A percentile compares a stretch with the other conserved stretches of the same genome.
Evolutionary conservation across 1,140 invertebrate species (phyloP).

Genomic region (Coelopa frigida): DNA sequence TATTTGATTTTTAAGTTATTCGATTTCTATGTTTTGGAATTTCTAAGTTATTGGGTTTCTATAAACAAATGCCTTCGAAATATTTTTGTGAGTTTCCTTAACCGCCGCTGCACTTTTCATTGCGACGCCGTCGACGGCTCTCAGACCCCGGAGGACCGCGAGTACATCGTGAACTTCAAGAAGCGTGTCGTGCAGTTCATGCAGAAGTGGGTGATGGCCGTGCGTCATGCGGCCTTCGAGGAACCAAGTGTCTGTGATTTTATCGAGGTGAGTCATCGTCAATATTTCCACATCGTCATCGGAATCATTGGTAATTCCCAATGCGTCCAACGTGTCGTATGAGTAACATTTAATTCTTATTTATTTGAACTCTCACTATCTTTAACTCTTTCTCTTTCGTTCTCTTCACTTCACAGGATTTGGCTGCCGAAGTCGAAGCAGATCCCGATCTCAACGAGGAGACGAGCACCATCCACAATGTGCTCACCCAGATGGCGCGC

Average conservation of each 20-base stretch:
- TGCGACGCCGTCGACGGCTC: conserved; percentile 37
- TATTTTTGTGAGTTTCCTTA: too few species aligned
- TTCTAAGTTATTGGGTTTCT: too few species aligned
- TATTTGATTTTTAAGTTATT: too few species aligned
- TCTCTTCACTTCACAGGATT: conserved; percentile 48
- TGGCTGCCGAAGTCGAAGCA: conserved; percentile 60
- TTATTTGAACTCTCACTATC: not conserved
- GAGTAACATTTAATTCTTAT: not conserved
- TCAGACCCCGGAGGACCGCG: conserved; percentile 53
- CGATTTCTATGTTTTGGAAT: too few species aligned
- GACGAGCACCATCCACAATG: conserved; percentile 59
- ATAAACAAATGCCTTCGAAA: too few species aligned
- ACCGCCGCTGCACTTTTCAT: conserved; percentile 43
- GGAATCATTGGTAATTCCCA: not conserved
- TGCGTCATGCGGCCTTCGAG: conserved; percentile 67
- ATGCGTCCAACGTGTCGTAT: not conserved
- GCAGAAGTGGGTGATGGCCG: conserved; percentile 66
- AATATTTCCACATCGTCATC: not conserved
- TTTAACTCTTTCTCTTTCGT: conserved; percentile 9
- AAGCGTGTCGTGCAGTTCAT: conserved; percentile 72
- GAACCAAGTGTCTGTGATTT: conserved; percentile 64
- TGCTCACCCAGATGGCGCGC: conserved; percentile 54
- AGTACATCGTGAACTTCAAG: conserved; percentile 68
- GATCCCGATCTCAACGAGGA: conserved; percentile 59
- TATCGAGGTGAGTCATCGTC: conserved; percentile 50